Conservation (phyloP, 2,113 vertebrate genomes). For the Haplochromis vanheusdeni region DNA sequence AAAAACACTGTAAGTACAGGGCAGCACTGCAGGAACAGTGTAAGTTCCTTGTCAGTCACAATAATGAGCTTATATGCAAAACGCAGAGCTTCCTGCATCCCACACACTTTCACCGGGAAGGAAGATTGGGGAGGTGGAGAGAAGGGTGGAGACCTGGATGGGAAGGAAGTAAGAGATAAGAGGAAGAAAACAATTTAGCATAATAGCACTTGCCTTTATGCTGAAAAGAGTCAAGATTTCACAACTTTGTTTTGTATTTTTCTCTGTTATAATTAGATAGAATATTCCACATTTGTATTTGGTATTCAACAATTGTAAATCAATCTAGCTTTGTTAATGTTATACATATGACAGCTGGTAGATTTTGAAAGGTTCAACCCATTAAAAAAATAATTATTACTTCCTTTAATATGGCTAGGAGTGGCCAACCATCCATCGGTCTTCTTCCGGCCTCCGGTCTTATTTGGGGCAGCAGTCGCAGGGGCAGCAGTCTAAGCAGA, state of each 20-base stretch:
- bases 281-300: too few relatives aligned
- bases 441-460: neutral
- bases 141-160: neutral
- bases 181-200: neutral
- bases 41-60: constrained; percentile 22
- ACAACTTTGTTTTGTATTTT: too few relatives aligned
- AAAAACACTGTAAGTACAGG: neutral
- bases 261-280: too few relatives aligned
- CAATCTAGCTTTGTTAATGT: too few relatives aligned
- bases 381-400: too few relatives aligned
- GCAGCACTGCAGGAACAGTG: neutral
- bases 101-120: neutral
- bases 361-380: too few relatives aligned
- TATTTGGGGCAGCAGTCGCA: neutral
- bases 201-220: constrained; percentile 5
- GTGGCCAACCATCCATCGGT: too few relatives aligned
- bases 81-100: neutral
- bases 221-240: neutral
- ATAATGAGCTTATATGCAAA: constrained; percentile 46
- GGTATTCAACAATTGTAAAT: too few relatives aligned
- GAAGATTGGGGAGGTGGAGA: neutral
- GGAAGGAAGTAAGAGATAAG: neutral
- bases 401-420: too few relatives aligned
- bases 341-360: too few relatives aligned
- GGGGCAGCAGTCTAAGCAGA: neutral